phyloP scores from a whole-genome alignment of 2,888 invertebrate genomes.

The Acleris laterana region DNA sequence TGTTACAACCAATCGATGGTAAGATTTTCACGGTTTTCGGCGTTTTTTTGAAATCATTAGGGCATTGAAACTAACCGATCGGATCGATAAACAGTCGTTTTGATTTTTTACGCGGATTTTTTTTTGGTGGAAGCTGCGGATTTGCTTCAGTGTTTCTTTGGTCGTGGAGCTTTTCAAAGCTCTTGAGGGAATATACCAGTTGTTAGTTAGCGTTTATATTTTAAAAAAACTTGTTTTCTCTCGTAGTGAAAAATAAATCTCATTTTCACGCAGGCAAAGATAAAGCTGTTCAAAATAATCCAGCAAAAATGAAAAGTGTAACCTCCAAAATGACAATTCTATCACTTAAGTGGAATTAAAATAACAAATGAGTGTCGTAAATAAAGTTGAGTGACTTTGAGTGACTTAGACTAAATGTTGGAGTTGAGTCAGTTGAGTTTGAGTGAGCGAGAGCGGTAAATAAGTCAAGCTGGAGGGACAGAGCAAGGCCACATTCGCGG shows the following conservation, averaged over 20 bases:
- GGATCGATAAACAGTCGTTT: conserved; percentile 52
- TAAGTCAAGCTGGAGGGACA: conserved; percentile 86
- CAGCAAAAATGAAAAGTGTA: no score
- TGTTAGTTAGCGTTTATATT: no score
- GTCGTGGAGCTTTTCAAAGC: conserved; percentile 16
- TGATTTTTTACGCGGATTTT: conserved; percentile 33
- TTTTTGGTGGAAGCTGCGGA: neutral
- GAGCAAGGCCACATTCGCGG: conserved; percentile 87
- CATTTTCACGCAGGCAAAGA: no score
- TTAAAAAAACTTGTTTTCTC: no score
- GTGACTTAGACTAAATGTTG: conserved; percentile 41
- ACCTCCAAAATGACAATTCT: no score
- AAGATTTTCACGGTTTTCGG: conserved; percentile 70
- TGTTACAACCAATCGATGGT: conserved; percentile 62
- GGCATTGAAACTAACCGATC: conserved; percentile 73
- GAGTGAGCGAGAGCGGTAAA: conserved; percentile 55
- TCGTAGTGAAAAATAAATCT: no score
- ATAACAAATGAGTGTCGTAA: neutral
- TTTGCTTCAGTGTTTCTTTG: conserved; percentile 21
- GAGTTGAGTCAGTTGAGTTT: conserved; percentile 49
- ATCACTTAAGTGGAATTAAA: no score
- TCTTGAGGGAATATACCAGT: neutral
- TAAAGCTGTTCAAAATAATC: no score
- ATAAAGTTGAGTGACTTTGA: neutral
- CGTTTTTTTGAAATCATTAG: conserved; percentile 70